Base-by-base conservation (phyloP, 2,113 vertebrate species). In the Bufo gargarizans region DNA sequence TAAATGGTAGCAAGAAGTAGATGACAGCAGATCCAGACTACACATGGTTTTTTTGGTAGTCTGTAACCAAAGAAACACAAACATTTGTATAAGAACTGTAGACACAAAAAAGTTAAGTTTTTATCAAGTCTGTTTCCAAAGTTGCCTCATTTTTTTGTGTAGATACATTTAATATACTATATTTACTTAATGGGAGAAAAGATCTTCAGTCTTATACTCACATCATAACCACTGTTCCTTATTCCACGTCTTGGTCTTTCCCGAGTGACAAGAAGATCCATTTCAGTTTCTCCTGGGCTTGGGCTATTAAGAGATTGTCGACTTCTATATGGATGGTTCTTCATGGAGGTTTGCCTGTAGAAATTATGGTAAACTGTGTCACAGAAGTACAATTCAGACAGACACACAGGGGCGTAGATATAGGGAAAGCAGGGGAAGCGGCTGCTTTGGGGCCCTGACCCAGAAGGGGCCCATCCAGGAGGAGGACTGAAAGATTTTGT, bases 291-390 rank as follows among this genome's bases (percentile, higher is more conserved):
- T 87, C 98, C 98, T 1, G 98, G 98, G 89, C 98, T 99, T 20
- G 98, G 98, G 85, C 98, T 99, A 92, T 98, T 99, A 91, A 99
- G 95, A 90, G 98, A 99, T 93, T 99, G 98, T 85, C 98, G 95
- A 94, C 98, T 99, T 91, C 97, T 96, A 93, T 99, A 97, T 77
- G 97, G 94, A 0, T 95, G 96, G 92, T 92, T 97, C 92, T 97
- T 98, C 90, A 95, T 90, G 22, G 97, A 95, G n/a, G 94, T 97
- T 90, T 97, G 97, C 91, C 98, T 99, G 92, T 81, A 94, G 89
- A 89, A 56, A 50, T 14, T 22, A 56, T 43, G n/a, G 50, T 33
- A 59, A 6, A 56, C 13, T 8, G 55, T 55, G 19, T 80, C n/a
- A 56, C n/a, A 56, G 11, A 80, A 17, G 49, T 58, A 58, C 1